Conservation (phyloP, 2,888 invertebrate species). For the Eulithis prunata region DNA sequence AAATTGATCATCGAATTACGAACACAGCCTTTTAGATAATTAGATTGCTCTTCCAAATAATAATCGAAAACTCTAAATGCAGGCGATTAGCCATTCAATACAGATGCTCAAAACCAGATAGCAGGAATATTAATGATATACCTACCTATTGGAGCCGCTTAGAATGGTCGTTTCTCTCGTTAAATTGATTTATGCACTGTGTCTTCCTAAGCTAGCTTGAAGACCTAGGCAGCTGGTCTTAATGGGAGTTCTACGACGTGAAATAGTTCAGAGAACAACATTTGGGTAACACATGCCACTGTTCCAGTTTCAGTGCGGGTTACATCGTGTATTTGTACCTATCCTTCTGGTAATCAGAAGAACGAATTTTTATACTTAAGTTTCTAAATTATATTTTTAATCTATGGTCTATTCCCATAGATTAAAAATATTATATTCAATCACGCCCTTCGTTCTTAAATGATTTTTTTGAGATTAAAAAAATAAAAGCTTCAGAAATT, state of each 20-base stretch:
- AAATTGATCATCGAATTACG: no score
- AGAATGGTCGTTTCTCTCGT: constrained; percentile 18
- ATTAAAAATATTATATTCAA: no score
- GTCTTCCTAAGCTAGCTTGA: constrained; percentile 13
- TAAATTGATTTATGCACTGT: constrained; percentile 30
- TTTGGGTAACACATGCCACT: constrained; percentile 49
- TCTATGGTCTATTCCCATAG: no score
- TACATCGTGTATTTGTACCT: not conserved
- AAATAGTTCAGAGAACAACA: constrained; percentile 41
- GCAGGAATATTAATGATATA: constrained; percentile 14
- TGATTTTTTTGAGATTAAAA: no score
- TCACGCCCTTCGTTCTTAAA: no score
- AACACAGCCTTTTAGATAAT: no score
- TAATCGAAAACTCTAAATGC: not conserved
- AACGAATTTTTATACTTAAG: no score
- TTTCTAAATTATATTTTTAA: no score
- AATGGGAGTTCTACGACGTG: constrained; percentile 40
- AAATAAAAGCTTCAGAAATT: not conserved
- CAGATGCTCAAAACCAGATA: constrained; percentile 9
- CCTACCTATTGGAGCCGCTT: not conserved
- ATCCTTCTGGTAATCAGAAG: not conserved
- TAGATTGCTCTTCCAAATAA: not conserved
- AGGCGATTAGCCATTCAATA: not conserved
- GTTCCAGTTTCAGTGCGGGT: constrained; percentile 12
- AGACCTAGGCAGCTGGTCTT: constrained; percentile 34